Evolutionary conservation across 2,888 invertebrate species (phyloP), one percentile per base, ranked within the genome.

Genomic region (Anarsia innoxiella): DNA sequence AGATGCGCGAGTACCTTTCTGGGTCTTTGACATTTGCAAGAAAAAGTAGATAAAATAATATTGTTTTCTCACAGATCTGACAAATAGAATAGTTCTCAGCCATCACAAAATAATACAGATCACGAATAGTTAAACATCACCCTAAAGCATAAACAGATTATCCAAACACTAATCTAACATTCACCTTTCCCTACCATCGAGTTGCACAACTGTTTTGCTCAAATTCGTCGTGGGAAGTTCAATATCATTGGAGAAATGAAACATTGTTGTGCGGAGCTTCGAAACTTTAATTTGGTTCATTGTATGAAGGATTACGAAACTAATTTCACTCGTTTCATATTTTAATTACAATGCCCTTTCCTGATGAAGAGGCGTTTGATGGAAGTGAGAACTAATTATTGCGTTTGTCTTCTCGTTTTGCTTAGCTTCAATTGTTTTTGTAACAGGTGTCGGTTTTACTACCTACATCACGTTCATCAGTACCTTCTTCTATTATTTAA

Each of bases 181-280:
- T 65, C 67, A 63, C 72, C 65, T 76, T 76, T 78, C 72, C 66
- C 67, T 62, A 55, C 44, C 49, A 48, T 51, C 48, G 61, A 64
- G 67, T 78, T 75, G 59, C 61, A 60, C 66, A 76, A 75, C 55
- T 41, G 39, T 48, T 45, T 42, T 39, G 48, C 43, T 46, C 44
- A 39, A 44, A 40, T 37, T 25, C 23, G 44, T 51, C 70, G 74
- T 76, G 77, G 56, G 77, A 77, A 71, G 41, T 43, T 39, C 54
- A 40, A 51, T 49, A 49, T 47, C 41, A 44, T 49, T 41, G 43
- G 50, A 56, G 48, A 70, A 72, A 68, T 66, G 57, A 59, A 52
- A 65, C 56, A 63, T 66, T 67, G 58, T 59, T 51, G 37, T 42
- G 44, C 46, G 40, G 36, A 41, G 39, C 44, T 48, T 48, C 44